A percentile compares a stretch with the other conserved stretches of the same genome.
Conservation (phyloP, 2,797 vertebrate genomes). For the Fistularia tabacaria region DNA sequence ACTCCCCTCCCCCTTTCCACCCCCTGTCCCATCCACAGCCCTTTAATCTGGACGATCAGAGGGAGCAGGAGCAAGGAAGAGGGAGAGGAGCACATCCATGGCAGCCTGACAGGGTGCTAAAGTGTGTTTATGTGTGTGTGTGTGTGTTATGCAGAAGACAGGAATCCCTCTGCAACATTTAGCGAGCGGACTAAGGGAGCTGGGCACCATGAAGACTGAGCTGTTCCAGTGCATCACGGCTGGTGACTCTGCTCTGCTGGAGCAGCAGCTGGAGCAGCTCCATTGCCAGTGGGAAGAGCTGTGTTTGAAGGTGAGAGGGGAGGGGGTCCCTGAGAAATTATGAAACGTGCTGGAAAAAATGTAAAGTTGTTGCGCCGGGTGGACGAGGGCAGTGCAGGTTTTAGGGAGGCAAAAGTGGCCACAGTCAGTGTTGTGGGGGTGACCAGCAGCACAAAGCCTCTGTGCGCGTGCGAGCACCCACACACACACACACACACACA, state of each 20-base stretch:
- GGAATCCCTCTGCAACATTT: slow-evolving; percentile 81
- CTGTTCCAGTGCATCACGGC: slow-evolving; percentile 76
- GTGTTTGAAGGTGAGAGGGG: slow-evolving; percentile 73
- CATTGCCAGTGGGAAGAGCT: slow-evolving; percentile 91
- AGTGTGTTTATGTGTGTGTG: slow-evolving; percentile 26
- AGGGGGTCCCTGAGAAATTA: neutral
- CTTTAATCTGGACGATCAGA: slow-evolving; percentile 69
- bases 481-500: too few species aligned
- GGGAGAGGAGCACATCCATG: slow-evolving; percentile 38
- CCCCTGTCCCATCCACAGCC: slow-evolving; percentile 63
- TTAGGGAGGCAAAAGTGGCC: slow-evolving; percentile 40
- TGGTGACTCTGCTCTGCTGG: slow-evolving; percentile 78
- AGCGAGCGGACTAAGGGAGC: slow-evolving; percentile 71
- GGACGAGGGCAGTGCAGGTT: neutral
- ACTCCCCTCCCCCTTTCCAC: slow-evolving; percentile 65
- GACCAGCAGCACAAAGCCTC: slow-evolving; percentile 57
- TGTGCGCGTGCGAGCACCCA: too few species aligned
- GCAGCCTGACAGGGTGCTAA: slow-evolving; percentile 34
- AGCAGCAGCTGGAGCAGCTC: slow-evolving; percentile 84
- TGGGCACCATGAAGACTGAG: slow-evolving; percentile 80
- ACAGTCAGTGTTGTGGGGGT: slow-evolving; percentile 39
- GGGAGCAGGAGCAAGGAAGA: slow-evolving; percentile 34
- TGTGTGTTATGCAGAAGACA: slow-evolving; percentile 86
- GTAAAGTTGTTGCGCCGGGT: neutral
- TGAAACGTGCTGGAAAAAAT: too few species aligned